Conservation (phyloP, 1,140 invertebrate species). For the Drosophila busckii region DNA sequence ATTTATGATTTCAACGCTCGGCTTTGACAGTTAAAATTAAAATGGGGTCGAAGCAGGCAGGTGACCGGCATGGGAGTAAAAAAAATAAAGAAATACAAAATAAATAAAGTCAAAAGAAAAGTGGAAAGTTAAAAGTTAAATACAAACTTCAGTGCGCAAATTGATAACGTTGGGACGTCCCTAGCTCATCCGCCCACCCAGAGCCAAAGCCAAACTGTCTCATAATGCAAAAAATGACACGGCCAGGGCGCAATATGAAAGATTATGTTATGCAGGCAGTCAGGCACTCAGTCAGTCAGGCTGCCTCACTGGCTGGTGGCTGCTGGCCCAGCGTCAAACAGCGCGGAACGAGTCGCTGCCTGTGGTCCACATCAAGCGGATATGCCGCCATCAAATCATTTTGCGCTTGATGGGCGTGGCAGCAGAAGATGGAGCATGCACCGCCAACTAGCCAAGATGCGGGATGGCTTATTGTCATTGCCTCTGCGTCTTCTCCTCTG, state of each 20-base stretch:
- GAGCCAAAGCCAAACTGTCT: slow-evolving; percentile 13
- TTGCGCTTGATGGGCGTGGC: slow-evolving; percentile 46
- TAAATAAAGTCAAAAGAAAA: slow-evolving; percentile 33
- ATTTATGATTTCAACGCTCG: slow-evolving; percentile 74
- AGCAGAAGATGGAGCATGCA: slow-evolving; percentile 21
- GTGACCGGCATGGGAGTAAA: slow-evolving; percentile 12
- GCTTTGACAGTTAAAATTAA: slow-evolving; percentile 76
- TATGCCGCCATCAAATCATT: slow-evolving; percentile 74
- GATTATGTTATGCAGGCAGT: slow-evolving; percentile 59
- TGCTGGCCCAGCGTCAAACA: slow-evolving; percentile 35
- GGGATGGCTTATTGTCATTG: slow-evolving; percentile 37
- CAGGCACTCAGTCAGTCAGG: background rate
- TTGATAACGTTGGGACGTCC: slow-evolving; percentile 64
- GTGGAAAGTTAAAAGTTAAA: slow-evolving; percentile 71
- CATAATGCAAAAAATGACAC: slow-evolving; percentile 63
- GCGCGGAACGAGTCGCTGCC: slow-evolving; percentile 44
- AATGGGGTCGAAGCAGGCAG: slow-evolving; percentile 48
- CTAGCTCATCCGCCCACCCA: slow-evolving; percentile 9
- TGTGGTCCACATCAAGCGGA: slow-evolving; percentile 46
- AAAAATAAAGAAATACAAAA: slow-evolving; percentile 5
- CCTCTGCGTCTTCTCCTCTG: slow-evolving; percentile 3
- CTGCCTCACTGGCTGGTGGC: too few relatives aligned
- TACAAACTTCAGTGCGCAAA: slow-evolving; percentile 73
- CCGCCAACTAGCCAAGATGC: slow-evolving; percentile 5
- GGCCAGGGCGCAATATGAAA: slow-evolving; percentile 55